These are phyloP conservation scores for Lycopodina hypogea DNA, from an alignment of 37 sponge, comb jelly and placozoan genomes.

Conservation along the genomic window DNA sequence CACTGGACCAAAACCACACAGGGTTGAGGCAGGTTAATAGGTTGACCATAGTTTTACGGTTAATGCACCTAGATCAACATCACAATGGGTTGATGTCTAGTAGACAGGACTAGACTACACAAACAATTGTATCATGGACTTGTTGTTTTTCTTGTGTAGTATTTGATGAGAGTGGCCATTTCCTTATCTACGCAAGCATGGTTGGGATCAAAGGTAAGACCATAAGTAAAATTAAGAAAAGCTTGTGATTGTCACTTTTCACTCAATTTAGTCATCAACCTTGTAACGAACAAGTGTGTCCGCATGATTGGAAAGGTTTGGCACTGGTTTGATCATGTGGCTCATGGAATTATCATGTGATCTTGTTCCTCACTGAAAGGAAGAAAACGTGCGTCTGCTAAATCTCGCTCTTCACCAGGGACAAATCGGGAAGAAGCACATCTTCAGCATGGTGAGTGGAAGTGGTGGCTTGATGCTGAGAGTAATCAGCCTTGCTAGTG, in stretches of 20 bases:
- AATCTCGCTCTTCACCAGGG: slow-evolving; percentile 77
- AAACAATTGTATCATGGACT: no score
- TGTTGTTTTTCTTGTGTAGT: slow-evolving; percentile 27
- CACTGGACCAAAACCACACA: no score
- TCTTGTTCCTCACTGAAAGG: slow-evolving; percentile 29
- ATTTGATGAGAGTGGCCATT: slow-evolving; percentile 89
- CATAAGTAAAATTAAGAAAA: background rate
- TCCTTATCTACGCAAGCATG: slow-evolving; percentile 85
- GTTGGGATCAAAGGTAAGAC: slow-evolving; percentile 88
- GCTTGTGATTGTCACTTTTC: background rate
- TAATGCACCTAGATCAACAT: no score
- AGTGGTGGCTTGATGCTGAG: background rate
- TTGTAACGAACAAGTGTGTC: slow-evolving; percentile 86
- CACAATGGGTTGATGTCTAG: no score
- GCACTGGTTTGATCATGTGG: background rate
- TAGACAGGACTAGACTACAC: no score
- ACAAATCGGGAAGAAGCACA: slow-evolving; percentile 41
- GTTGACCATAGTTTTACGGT: no score
- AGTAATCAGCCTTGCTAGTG: no score
- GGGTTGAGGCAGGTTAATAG: no score
- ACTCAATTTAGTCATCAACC: slow-evolving; percentile 63
- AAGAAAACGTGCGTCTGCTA: slow-evolving; percentile 75
- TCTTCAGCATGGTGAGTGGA: slow-evolving; percentile 52
- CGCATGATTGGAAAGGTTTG: slow-evolving; percentile 83
- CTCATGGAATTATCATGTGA: slow-evolving; percentile 2